Evolutionary conservation across 2,113 vertebrate genomes (phyloP).

Genomic region (Poeciliopsis occidentalis): DNA sequence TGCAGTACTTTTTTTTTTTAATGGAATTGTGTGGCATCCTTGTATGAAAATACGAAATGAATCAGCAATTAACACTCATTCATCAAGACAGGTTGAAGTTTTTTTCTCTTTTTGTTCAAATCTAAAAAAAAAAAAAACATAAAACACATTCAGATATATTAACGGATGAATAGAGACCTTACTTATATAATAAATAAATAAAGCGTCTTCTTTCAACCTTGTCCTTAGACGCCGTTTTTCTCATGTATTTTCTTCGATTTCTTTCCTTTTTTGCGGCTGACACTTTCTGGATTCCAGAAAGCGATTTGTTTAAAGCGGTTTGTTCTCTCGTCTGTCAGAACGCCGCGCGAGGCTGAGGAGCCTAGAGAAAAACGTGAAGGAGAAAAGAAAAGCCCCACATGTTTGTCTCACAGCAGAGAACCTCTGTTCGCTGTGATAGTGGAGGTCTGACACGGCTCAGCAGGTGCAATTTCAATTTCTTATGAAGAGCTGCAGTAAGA

Average conservation of each 20-base stretch:
- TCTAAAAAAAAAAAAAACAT: too few relatives aligned
- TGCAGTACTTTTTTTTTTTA: neutral
- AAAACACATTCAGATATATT: neutral
- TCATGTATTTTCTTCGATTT: too few relatives aligned
- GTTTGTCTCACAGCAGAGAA: neutral
- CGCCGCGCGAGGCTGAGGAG: slow-evolving; percentile 27
- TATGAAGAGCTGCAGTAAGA: neutral
- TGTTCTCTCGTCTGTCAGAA: slow-evolving; percentile 29
- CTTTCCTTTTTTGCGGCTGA: neutral
- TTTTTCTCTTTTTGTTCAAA: too few relatives aligned
- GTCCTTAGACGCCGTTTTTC: too few relatives aligned
- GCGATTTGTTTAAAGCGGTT: neutral
- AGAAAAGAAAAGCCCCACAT: neutral
- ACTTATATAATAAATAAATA: too few relatives aligned
- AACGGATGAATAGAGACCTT: too few relatives aligned
- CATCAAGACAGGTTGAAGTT: neutral
- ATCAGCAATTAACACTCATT: too few relatives aligned
- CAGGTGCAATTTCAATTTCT: slow-evolving; percentile 22
- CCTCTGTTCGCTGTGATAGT: slow-evolving; percentile 19
- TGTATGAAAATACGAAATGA: neutral
- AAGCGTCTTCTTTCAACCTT: too few relatives aligned
- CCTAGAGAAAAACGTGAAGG: neutral
- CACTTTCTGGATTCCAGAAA: slow-evolving; percentile 10
- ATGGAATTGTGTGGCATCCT: neutral
- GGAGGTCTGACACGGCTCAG: slow-evolving; percentile 9